Conservation (phyloP, 2,888 invertebrate species). For the Apomyelois bistriatella region DNA sequence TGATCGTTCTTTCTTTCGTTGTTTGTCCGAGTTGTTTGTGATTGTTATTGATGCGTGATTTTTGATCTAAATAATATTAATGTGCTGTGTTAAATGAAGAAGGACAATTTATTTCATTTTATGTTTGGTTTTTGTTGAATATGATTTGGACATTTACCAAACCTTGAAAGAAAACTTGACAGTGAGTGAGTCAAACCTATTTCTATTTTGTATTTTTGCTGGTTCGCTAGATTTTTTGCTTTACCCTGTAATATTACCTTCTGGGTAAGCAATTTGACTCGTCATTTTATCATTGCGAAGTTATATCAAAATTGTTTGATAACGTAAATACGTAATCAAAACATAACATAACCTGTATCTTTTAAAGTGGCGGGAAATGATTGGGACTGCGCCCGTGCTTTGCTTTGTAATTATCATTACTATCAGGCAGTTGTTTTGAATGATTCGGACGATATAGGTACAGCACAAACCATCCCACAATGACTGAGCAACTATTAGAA, state of each 20-base stretch:
- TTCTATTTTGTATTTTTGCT: neutral
- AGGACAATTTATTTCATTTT: neutral
- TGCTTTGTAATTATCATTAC: no score
- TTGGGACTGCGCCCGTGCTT: neutral
- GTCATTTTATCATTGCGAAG: neutral
- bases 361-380: constrained; percentile 1
- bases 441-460: no score
- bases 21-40: neutral
- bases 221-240: neutral
- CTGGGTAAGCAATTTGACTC: no score
- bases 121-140: neutral
- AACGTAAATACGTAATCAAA: neutral
- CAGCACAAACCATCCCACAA: no score
- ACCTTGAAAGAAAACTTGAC: neutral
- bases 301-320: neutral
- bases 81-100: neutral
- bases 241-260: neutral
- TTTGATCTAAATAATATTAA: neutral
- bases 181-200: neutral
- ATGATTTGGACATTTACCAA: neutral
- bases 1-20: neutral
- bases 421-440: no score
- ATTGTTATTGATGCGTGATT: neutral
- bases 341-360: neutral
- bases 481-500: no score